Evolutionary conservation across 2,888 invertebrate genomes (phyloP), one percentile per base, ranked within the genome.

Genomic region (Acrobasis consociella): DNA sequence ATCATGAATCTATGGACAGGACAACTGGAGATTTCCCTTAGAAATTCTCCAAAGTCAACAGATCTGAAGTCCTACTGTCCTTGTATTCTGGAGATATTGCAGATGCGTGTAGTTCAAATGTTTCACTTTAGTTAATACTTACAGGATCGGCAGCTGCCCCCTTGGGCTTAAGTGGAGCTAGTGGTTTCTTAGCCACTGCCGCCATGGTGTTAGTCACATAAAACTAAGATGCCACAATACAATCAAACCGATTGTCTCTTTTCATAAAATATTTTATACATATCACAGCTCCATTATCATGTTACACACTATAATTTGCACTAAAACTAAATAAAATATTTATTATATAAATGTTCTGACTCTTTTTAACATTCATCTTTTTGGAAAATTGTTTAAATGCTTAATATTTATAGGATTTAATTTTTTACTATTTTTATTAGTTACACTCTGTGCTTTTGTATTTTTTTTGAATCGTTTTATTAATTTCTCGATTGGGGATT

Each of bases 211-310:
- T 79, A 81, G 72, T 76, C 75, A 82, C 77, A 79, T 80, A 75
- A 75, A 82, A 79, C 72, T 71, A 75, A 82, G 83, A 85, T 88
- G 84, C 89, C 91, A 90, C 89, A 90, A 87, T 77, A 82, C 73
- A 76, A 74, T 72, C 64, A 66, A 72, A 70, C 65, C 55, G 63
- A 63, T 62, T 67, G 63, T 67, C 65, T 59, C 65, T 68, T 69
- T 67, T 53, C 72, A 65, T 63, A 62, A 67, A 66, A 74, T 76
- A 78, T 77, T 69, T 76, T 76, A 76, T 69, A 68, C 73, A 76
- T 79, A 82, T 78, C 81, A 86, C 82, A 81, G 79, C 79, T 75
- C 64, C 71, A 73, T 71, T 64, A 70, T 68, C 60, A 68, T 51
- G 56, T 69, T 69, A 76, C 71, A 68, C 70, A 72, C 70, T 67